Base-by-base conservation (phyloP, 2,797 vertebrate species). In the Lophotriccus pileatus region DNA sequence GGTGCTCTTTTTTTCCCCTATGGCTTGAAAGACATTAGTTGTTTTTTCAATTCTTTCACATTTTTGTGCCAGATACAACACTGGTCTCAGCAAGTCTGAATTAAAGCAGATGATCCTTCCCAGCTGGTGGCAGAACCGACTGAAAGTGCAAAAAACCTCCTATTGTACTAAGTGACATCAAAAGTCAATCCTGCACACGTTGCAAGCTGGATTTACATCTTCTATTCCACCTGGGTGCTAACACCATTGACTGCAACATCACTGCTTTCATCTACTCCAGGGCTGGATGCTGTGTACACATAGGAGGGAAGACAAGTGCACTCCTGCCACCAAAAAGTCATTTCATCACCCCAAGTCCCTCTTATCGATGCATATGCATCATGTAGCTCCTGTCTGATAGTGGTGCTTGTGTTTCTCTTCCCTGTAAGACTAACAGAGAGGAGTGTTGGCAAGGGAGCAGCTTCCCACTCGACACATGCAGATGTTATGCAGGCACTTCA, bases 151-250 rank as follows among this genome's bases (percentile, higher is more conserved):
- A 59, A 91, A 85, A 41, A 21, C 36, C n/a, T 82, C 30, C 28
- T 64, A 81, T 69, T 49, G 28, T 22, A 39, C 36, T 23, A 44
- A 59, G 28, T 34, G 64, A 24, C 17, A 39, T 7, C 39, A n/a
- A 11, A 41, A 70, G 19, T 62, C n/a, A 53, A 21, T 44, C 14
- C 64, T 81, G 52, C n/a, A n/a, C 10, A 4, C 0, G 0, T 9
- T 69, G 19, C 20, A 34, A 60, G 44, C 8, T 83, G 37, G 47
- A 62, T 87, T 85, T 81, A 24, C 36, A 76, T 7, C 41, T 52
- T 37, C 12, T 64, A 11, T 32, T 59, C 64, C 64, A 84, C 23
- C 2, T 3, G 18, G 16, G 24, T 28, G 49, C 72, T 75, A 52
- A 52, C n/a, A 36, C 9, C n/a, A 46, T 7, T 34, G 41, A 46